Evolutionary conservation across 1,140 invertebrate genomes (phyloP).

Genomic region (Anastrepha obliqua): DNA sequence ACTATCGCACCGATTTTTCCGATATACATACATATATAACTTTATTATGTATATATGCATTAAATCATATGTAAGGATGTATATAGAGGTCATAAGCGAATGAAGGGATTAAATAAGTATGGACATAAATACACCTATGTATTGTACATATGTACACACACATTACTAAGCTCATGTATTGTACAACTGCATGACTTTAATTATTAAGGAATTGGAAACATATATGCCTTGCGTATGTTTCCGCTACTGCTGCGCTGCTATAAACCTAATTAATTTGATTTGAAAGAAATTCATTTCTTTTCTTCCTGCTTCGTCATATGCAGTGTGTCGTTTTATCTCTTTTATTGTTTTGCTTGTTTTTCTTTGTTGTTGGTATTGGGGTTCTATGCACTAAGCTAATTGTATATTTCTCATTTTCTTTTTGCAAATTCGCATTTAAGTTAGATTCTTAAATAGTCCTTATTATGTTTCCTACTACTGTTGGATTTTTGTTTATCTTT

Average conservation of each 20-base stretch:
- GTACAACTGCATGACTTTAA: constrained; percentile 36
- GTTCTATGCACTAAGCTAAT: constrained; percentile 38
- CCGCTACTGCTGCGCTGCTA: constrained; percentile 28
- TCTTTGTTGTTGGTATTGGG: constrained; percentile 44
- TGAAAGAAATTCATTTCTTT: constrained; percentile 43
- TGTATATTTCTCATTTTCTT: background rate
- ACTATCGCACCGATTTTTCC: background rate
- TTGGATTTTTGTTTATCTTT: constrained; percentile 6
- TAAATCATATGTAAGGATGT: background rate
- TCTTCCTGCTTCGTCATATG: background rate
- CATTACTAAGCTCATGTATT: constrained; percentile 40
- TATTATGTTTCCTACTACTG: background rate
- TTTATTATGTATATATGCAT: background rate
- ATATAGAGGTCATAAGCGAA: background rate
- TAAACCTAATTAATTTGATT: constrained; percentile 52
- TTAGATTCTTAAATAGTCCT: constrained; percentile 48
- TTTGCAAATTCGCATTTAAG: constrained; percentile 32
- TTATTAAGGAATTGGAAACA: constrained; percentile 48
- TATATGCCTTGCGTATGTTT: constrained; percentile 24
- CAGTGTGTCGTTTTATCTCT: background rate
- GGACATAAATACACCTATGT: constrained; percentile 34
- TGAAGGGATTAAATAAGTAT: constrained; percentile 31
- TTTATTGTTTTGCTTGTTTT: constrained; percentile 31
- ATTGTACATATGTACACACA: constrained; percentile 52
- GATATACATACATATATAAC: background rate